Percentiles rank a stretch among this genome's conserved stretches.
Evolutionary conservation across 2,113 vertebrate genomes (phyloP).

Genomic region (Noctilio leporinus): DNA sequence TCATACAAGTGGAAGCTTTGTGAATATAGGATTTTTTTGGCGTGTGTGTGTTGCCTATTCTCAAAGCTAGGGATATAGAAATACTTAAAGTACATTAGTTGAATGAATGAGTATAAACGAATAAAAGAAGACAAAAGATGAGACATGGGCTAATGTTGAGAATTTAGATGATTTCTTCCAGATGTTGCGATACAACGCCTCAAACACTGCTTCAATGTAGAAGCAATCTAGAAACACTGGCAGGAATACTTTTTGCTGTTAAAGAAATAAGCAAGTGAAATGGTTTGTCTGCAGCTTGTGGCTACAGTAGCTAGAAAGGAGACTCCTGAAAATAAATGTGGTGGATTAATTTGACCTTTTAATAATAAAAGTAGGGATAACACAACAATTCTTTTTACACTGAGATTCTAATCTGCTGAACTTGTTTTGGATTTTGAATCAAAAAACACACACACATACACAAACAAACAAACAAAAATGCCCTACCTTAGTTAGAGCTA

Average conservation of each 20-base stretch:
- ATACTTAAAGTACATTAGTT: background rate
- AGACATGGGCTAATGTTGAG: background rate
- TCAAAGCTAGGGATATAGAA: background rate
- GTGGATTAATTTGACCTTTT: background rate
- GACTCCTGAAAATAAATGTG: background rate
- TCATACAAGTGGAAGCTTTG: background rate
- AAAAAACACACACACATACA: background rate
- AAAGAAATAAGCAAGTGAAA: background rate
- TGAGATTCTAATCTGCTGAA: constrained; percentile 53
- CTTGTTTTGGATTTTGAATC: constrained; percentile 59
- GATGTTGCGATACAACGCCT: background rate
- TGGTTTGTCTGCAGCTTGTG: background rate
- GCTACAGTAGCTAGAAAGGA: background rate
- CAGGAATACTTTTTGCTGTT: background rate
- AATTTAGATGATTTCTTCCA: background rate
- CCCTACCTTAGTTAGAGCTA: background rate
- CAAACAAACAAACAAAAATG: background rate
- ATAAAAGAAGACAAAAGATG: background rate
- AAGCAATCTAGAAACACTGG: background rate
- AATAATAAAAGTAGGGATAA: constrained; percentile 16
- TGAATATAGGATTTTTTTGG: background rate
- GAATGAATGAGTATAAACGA: background rate
- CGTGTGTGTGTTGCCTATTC: background rate
- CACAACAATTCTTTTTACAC: background rate
- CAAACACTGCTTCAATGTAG: background rate